Evolutionary conservation across 1,140 invertebrate genomes (phyloP).

Genomic region (Zaprionus ornatus): DNA sequence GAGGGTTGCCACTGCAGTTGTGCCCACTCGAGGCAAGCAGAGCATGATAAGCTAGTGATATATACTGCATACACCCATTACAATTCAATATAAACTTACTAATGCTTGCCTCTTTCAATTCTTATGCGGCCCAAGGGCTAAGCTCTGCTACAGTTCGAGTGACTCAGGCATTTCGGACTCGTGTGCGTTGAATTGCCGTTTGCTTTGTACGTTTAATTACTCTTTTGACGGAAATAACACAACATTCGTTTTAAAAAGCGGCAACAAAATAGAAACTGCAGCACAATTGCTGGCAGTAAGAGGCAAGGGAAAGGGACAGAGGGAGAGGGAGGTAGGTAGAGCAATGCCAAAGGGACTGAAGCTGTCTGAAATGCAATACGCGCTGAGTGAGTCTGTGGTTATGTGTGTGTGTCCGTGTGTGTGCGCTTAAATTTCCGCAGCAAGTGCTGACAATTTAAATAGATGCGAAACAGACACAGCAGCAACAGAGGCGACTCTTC

Average conservation of each 20-base stretch:
- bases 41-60: not conserved
- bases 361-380: conserved; percentile 22
- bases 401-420: not conserved
- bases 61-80: not conserved
- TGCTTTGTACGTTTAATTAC: conserved; percentile 80
- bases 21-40: not conserved
- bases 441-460: conserved; percentile 33
- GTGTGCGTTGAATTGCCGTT: conserved; percentile 68
- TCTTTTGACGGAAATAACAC: conserved; percentile 81
- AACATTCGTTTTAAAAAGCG: conserved; percentile 71
- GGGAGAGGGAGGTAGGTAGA: not conserved
- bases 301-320: not conserved
- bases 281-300: conserved; percentile 35
- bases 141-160: not conserved
- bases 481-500: not conserved
- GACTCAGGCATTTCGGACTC: conserved; percentile 39
- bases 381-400: not conserved
- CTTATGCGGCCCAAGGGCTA: not conserved
- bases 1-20: conserved; percentile 20
- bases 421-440: conserved; percentile 32
- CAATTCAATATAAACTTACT: not conserved
- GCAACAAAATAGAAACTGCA: conserved; percentile 54
- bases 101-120: not conserved
- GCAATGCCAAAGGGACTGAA: not conserved
- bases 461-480: conserved; percentile 11